These are phyloP conservation scores for Disparrhopalites patrizii DNA, from an alignment of 2,888 invertebrate species.

Conservation along the genomic window DNA sequence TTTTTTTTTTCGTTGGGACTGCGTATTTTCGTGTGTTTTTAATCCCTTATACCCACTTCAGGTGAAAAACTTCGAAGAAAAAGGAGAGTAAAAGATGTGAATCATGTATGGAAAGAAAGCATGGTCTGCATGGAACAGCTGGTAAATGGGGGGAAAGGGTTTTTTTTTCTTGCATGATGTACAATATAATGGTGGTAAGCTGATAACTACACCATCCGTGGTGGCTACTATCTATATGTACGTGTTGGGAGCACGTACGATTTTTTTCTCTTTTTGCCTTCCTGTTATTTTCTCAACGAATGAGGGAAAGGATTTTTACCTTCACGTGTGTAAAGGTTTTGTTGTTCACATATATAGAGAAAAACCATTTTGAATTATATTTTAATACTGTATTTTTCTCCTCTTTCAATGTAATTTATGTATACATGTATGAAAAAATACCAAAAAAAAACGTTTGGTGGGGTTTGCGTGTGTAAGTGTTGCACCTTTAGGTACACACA, in stretches of 20 bases:
- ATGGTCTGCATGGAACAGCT: conserved; percentile 12
- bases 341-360: too few species aligned
- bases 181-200: neutral
- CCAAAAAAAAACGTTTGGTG: too few species aligned
- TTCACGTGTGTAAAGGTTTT: too few species aligned
- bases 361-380: too few species aligned
- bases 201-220: too few species aligned
- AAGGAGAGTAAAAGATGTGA: neutral
- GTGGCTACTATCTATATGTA: too few species aligned
- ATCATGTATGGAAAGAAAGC: neutral
- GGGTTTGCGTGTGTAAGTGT: too few species aligned
- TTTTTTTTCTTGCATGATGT: neutral
- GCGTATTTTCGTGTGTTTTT: neutral
- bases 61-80: neutral
- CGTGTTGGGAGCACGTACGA: neutral
- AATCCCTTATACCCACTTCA: neutral
- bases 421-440: neutral
- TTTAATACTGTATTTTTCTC: neutral
- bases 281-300: too few species aligned
- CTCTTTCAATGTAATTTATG: neutral
- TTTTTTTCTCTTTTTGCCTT: neutral
- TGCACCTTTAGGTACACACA: too few species aligned
- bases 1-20: neutral
- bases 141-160: conserved; percentile 12
- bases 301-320: too few species aligned